phyloP scores from a whole-genome alignment of 2,797 vertebrate species.

The Selene dorsalis region DNA sequence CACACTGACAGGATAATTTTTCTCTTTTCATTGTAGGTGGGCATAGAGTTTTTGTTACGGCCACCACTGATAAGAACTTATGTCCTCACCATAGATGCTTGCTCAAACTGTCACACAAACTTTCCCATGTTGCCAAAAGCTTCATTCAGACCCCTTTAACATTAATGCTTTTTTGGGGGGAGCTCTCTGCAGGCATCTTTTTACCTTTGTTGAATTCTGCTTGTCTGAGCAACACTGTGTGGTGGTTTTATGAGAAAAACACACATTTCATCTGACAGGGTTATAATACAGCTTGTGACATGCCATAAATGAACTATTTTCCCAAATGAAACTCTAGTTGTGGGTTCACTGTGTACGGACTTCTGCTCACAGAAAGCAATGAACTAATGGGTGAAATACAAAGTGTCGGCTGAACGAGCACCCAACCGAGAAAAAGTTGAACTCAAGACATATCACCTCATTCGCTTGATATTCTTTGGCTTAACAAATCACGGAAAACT shows the following conservation, averaged over 20 bases:
- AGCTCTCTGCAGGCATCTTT: neutral
- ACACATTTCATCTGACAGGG: neutral
- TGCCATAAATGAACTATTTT: neutral
- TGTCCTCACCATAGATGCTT: constrained; percentile 1
- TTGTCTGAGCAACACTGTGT: neutral
- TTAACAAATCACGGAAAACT: neutral
- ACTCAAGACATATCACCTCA: constrained; percentile 27
- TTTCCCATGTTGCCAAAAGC: constrained; percentile 12
- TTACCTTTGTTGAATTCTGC: constrained; percentile 16
- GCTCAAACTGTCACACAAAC: constrained; percentile 14
- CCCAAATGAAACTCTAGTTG: constrained; percentile 6
- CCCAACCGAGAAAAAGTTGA: constrained; percentile 23
- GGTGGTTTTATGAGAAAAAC: neutral
- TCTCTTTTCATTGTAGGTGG: constrained; percentile 1
- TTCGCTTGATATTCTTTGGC: neutral
- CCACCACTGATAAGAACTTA: constrained; percentile 9
- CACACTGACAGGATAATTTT: neutral
- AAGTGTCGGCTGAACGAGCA: constrained; percentile 24
- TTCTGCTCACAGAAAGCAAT: constrained; percentile 21
- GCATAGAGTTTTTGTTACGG: constrained; percentile 15
- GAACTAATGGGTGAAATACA: constrained; percentile 21
- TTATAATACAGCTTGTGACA: neutral
- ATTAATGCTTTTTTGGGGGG: neutral
- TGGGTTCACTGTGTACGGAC: neutral
- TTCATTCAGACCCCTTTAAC: constrained; percentile 4